A percentile compares a stretch with the other conserved stretches of the same genome.
Evolutionary conservation across 2,113 vertebrate species (phyloP).

Genomic region (Sapajus apella): DNA sequence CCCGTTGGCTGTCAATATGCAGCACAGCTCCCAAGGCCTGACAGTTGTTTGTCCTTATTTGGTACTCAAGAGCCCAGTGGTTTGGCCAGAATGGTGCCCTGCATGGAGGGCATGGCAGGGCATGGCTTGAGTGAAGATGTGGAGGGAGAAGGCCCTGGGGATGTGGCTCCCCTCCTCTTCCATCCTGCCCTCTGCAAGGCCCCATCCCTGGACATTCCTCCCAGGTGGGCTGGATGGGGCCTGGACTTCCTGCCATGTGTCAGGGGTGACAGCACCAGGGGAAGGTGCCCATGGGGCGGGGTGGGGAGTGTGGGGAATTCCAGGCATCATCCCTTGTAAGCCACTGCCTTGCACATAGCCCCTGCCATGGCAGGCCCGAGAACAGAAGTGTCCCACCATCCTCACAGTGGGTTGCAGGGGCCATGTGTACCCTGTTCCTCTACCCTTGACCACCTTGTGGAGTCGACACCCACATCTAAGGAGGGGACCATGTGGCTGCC

Average conservation of each 20-base stretch:
- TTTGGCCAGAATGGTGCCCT: neutral
- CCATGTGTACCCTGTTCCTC: neutral
- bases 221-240: neutral
- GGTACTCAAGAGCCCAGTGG: neutral
- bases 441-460: neutral
- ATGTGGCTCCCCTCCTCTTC: neutral
- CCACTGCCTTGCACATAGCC: neutral
- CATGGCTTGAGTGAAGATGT: neutral
- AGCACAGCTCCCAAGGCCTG: too few relatives aligned
- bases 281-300: too few relatives aligned
- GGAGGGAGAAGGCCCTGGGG: neutral
- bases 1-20: neutral
- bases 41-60: neutral
- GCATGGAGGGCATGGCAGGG: neutral
- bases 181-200: neutral
- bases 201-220: neutral
- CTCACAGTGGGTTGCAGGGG: neutral
- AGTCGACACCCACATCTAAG: neutral
- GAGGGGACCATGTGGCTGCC: neutral
- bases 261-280: too few relatives aligned
- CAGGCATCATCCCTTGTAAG: neutral
- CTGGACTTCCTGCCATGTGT: neutral
- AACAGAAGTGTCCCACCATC: neutral
- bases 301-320: neutral
- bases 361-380: fast-evolving